These are phyloP conservation scores for Lasiurus cinereus DNA, from an alignment of 2,113 vertebrate species.

Conservation along the genomic window DNA sequence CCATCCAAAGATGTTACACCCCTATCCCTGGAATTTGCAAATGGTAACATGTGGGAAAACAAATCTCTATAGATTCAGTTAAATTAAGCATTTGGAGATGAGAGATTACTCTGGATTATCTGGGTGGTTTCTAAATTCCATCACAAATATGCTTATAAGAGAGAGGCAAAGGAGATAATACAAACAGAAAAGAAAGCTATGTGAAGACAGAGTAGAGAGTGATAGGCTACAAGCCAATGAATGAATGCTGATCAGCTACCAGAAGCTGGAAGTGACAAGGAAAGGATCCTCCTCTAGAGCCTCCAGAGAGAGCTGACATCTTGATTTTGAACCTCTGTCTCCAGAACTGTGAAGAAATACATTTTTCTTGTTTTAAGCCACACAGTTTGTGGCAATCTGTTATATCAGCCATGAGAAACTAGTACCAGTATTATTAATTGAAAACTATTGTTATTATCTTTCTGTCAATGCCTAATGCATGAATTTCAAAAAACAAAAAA, in stretches of 20 bases:
- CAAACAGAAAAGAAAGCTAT: neutral
- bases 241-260: no score
- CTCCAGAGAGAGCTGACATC: neutral
- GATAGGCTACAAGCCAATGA: neutral
- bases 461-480: neutral
- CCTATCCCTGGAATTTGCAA: neutral
- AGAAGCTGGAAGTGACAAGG: neutral
- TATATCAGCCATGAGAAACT: neutral
- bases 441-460: neutral
- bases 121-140: neutral
- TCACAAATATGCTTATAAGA: neutral
- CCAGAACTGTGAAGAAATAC: neutral
- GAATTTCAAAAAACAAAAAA: neutral
- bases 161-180: neutral
- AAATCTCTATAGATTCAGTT: neutral
- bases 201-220: neutral
- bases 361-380: slow-evolving; percentile 28
- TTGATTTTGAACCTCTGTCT: neutral
- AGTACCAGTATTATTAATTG: neutral
- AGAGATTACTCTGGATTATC: neutral
- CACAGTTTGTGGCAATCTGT: neutral
- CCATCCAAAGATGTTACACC: neutral
- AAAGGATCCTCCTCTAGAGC: neutral
- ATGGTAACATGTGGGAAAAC: neutral
- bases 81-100: neutral